Conservation (phyloP, 2,888 invertebrate genomes). For the Nebria brevicollis region DNA sequence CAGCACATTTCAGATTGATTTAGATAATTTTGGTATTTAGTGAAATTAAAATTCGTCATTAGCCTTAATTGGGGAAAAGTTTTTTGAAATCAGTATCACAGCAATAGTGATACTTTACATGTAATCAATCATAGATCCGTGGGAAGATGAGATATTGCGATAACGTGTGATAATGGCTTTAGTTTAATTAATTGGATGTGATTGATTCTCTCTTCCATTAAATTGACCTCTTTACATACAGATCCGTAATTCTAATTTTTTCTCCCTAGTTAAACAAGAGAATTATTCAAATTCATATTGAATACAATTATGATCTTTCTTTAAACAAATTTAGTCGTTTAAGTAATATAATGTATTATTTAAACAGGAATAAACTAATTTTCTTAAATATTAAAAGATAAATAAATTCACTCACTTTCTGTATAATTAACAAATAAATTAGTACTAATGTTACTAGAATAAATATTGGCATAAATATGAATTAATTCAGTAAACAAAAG, state of each 20-base stretch:
- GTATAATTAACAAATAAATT: too few relatives aligned
- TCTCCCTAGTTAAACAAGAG: not conserved
- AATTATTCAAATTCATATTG: not conserved
- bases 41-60: not conserved
- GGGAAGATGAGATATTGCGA: constrained; percentile 30
- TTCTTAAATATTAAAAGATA: too few relatives aligned
- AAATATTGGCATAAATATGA: too few relatives aligned
- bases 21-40: not conserved
- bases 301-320: not conserved
- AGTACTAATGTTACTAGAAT: too few relatives aligned
- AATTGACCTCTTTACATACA: constrained; percentile 11
- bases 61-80: not conserved
- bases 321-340: not conserved
- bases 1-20: not conserved
- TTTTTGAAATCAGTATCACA: not conserved
- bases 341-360: not conserved
- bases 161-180: constrained; percentile 15
- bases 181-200: constrained; percentile 32
- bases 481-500: too few relatives aligned
- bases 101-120: not conserved
- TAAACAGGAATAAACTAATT: not conserved
- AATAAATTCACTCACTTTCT: too few relatives aligned
- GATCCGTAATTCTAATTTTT: not conserved
- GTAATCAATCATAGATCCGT: constrained; percentile 41
- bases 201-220: constrained; percentile 26